Percentiles rank a stretch among this genome's conserved stretches.
Evolutionary conservation across 2,797 vertebrate genomes (phyloP).

Genomic region (Hippoglossus hippoglossus): DNA sequence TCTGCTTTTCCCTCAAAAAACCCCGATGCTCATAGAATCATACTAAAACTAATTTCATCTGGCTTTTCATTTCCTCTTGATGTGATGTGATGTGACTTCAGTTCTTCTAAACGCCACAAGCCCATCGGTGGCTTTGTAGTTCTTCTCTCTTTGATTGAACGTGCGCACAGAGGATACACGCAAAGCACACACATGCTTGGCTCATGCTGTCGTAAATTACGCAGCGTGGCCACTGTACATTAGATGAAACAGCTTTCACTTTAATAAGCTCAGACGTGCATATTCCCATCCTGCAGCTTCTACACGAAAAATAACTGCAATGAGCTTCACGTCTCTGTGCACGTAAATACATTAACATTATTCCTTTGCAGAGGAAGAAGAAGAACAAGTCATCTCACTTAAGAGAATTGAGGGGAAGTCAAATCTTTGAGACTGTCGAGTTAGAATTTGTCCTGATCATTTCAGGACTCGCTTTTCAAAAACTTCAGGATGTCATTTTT

Average conservation of each 20-base stretch:
- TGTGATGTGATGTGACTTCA: conserved; percentile 13
- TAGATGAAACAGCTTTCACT: conserved; percentile 44
- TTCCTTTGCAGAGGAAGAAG: conserved; percentile 2
- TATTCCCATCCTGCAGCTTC: neutral
- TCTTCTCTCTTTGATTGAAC: conserved; percentile 41
- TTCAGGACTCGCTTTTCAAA: conserved; percentile 8
- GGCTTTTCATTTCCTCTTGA: neutral
- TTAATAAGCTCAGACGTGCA: conserved; percentile 39
- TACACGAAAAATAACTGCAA: neutral
- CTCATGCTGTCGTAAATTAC: conserved; percentile 41
- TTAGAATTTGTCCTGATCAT: neutral
- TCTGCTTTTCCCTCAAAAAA: conserved; percentile 5
- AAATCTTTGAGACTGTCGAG: neutral
- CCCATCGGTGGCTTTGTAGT: conserved; percentile 47
- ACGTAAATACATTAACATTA: neutral
- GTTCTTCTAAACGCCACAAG: conserved; percentile 17
- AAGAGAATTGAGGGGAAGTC: neutral
- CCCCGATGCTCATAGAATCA: conserved; percentile 23
- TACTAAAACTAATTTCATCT: conserved; percentile 10
- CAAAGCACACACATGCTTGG: conserved; percentile 9
- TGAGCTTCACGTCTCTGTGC: neutral
- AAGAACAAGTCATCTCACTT: neutral
- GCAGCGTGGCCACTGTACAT: conserved; percentile 7
- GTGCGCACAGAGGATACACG: conserved; percentile 17
- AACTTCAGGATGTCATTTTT: conserved; percentile 1